Conservation (phyloP, 2,888 invertebrate genomes). For the Phyllotreta cruciferae region DNA sequence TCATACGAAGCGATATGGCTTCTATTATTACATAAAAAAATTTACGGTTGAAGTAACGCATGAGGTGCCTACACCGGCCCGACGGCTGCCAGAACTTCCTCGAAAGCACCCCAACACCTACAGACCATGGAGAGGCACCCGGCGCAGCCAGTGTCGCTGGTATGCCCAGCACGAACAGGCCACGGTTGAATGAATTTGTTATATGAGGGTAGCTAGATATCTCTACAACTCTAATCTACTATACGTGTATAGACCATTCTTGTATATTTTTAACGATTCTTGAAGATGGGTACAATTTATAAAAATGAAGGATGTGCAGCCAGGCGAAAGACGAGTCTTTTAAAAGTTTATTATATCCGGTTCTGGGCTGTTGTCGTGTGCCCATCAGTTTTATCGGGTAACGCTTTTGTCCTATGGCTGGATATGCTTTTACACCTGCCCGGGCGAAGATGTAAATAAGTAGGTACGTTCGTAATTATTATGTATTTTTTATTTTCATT, state of each 20-base stretch:
- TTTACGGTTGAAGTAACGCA: conserved; percentile 17
- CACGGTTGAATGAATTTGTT: conserved; percentile 35
- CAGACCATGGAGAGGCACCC: conserved; percentile 19
- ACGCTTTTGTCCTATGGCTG: too few species aligned
- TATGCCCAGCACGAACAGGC: conserved; percentile 14
- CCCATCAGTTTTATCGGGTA: too few species aligned
- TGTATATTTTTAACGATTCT: too few species aligned
- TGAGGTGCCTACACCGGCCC: neutral
- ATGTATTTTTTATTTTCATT: conserved; percentile 19
- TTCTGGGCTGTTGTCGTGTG: too few species aligned
- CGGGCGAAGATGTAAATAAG: conserved; percentile 10
- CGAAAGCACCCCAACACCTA: conserved; percentile 13
- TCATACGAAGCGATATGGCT: too few species aligned
- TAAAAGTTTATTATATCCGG: too few species aligned
- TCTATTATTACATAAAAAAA: too few species aligned
- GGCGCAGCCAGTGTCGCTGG: conserved; percentile 12
- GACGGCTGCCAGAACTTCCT: conserved; percentile 1
- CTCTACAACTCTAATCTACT: conserved; percentile 20
- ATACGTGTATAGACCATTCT: too few species aligned
- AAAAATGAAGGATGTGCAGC: too few species aligned
- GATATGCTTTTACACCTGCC: conserved; percentile 10
- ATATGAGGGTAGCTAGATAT: conserved; percentile 36
- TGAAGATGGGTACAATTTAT: too few species aligned
- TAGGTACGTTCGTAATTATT: conserved; percentile 7
- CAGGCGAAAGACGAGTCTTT: too few species aligned